phyloP scores from a whole-genome alignment of 2,888 invertebrate genomes.

The Isoperla grammatica region DNA sequence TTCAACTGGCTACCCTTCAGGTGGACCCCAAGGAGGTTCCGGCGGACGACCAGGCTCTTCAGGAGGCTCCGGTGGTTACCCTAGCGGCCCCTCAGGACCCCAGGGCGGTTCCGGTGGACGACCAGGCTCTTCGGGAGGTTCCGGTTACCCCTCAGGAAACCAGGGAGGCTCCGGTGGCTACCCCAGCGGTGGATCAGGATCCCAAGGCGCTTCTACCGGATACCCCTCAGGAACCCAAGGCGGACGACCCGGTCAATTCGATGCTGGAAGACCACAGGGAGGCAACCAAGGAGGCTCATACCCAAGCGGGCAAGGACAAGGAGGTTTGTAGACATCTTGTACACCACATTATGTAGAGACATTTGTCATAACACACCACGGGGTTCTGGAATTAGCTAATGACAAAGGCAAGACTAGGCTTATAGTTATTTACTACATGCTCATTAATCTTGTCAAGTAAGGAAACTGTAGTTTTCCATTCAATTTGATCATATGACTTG shows the following conservation, averaged over 20 bases:
- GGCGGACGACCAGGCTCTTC: slow-evolving; percentile 32
- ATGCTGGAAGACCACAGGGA: slow-evolving; percentile 17
- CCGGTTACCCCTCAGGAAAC: slow-evolving; percentile 26
- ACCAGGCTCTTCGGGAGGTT: slow-evolving; percentile 20
- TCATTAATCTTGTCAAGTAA: too few relatives aligned
- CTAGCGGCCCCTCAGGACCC: slow-evolving; percentile 35
- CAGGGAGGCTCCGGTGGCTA: slow-evolving; percentile 33
- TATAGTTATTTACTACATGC: too few relatives aligned
- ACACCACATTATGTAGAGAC: too few relatives aligned
- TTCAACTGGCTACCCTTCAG: slow-evolving; percentile 32
- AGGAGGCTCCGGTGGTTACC: slow-evolving; percentile 15
- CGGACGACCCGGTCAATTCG: slow-evolving; percentile 23
- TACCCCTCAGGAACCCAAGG: slow-evolving; percentile 32
- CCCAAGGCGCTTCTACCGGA: slow-evolving; percentile 29
- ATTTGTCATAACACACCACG: too few relatives aligned
- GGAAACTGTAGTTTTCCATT: too few relatives aligned
- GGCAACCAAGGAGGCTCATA: slow-evolving; percentile 20
- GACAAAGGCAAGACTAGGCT: too few relatives aligned
- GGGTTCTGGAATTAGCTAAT: too few relatives aligned
- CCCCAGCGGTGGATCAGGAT: slow-evolving; percentile 35
- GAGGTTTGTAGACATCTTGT: too few relatives aligned
- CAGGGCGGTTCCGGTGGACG: slow-evolving; percentile 33
- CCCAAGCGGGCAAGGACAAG: slow-evolving; percentile 5
- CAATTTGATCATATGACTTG: too few relatives aligned
- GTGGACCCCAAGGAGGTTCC: slow-evolving; percentile 33